These are phyloP conservation scores for Antedon mediterranea DNA, from an alignment of 53 echinoderm and acorn worm species.

Conservation along the genomic window DNA sequence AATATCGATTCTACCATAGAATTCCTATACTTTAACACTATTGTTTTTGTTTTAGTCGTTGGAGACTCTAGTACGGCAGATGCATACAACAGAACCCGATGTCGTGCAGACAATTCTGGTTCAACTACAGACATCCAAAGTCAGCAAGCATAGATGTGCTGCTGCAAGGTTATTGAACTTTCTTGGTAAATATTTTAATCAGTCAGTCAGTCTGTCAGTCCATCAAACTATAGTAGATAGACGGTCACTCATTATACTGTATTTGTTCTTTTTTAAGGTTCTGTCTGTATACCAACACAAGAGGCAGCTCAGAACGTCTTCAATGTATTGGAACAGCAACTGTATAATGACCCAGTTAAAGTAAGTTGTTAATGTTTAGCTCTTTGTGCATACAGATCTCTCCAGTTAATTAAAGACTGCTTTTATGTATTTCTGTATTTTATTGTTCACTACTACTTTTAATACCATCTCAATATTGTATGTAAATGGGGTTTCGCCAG, in stretches of 20 bases:
- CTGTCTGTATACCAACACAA: conserved; percentile 38
- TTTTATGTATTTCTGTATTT: neutral
- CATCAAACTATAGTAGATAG: too few species aligned
- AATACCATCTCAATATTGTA: too few species aligned
- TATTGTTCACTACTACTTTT: too few species aligned
- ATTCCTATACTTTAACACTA: too few species aligned
- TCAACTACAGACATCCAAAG: conserved; percentile 53
- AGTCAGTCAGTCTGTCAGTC: too few species aligned
- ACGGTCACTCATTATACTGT: too few species aligned
- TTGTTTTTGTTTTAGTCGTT: conserved; percentile 39
- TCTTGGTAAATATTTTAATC: conserved; percentile 51
- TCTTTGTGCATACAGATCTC: too few species aligned
- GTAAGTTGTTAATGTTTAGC: conserved; percentile 38
- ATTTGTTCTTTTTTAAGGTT: conserved; percentile 11
- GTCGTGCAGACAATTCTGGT: conserved; percentile 54
- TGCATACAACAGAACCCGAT: conserved; percentile 51
- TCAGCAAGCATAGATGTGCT: conserved; percentile 67
- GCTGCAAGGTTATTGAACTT: conserved; percentile 69
- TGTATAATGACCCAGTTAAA: conserved; percentile 81
- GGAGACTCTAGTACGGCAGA: conserved; percentile 80
- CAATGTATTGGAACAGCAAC: conserved; percentile 37
- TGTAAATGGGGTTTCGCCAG: too few species aligned
- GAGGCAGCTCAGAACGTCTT: conserved; percentile 48
- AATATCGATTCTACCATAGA: too few species aligned
- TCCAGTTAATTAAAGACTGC: too few species aligned